phyloP scores from a whole-genome alignment of 2,113 vertebrate species.

The human (Homo sapiens) region GRCh38 chr18:27765501-27766000 shows the following conservation, averaged over 20 bases:
- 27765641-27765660: background rate
- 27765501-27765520: background rate
- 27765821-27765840: background rate
- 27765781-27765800: background rate
- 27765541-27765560: background rate
- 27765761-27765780: background rate
- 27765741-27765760: background rate
- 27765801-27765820: background rate
- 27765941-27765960: background rate
- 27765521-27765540: background rate
- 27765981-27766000: background rate
- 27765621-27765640: background rate
- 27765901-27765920: background rate
- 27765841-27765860: background rate
- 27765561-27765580: background rate
- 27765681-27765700: background rate
- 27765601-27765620: background rate
- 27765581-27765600: rapidly evolving
- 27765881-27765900: background rate
- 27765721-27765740: background rate
- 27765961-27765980: background rate
- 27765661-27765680: background rate
- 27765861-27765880: background rate
- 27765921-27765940: background rate
- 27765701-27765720: background rate